Conservation (phyloP, 92 coral and sea anemone genomes). For the Pocillopora meandrina region DNA sequence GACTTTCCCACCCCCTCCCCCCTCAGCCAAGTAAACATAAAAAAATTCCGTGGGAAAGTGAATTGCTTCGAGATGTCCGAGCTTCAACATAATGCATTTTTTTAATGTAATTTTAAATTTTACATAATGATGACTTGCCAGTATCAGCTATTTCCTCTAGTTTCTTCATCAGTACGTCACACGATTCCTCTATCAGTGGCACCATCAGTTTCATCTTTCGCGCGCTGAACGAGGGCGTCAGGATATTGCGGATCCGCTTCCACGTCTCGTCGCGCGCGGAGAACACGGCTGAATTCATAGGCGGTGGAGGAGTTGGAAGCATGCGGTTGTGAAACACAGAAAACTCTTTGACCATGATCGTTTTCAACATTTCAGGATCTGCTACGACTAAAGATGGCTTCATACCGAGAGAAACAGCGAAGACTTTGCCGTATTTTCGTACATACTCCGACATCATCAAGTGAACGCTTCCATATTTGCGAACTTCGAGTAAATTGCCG, state of each 20-base stretch:
- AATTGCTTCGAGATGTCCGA: no score
- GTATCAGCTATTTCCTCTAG: slow-evolving; percentile 62
- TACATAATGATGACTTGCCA: slow-evolving; percentile 27
- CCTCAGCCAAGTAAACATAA: no score
- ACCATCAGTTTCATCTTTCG: slow-evolving; percentile 60
- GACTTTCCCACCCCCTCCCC: no score
- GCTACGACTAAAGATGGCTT: slow-evolving; percentile 67
- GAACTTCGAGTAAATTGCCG: slow-evolving; percentile 57
- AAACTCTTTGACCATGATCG: slow-evolving; percentile 60
- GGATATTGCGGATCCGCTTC: slow-evolving; percentile 63
- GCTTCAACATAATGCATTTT: no score
- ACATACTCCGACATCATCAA: slow-evolving; percentile 41
- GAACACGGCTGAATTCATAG: slow-evolving; percentile 30
- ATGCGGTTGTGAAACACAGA: slow-evolving; percentile 53
- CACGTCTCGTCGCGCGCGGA: slow-evolving; percentile 60
- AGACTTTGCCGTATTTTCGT: slow-evolving; percentile 60
- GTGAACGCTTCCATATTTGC: slow-evolving; percentile 62
- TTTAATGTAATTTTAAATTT: no score
- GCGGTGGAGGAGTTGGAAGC: slow-evolving; percentile 23
- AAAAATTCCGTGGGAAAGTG: no score
- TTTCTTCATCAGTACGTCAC: slow-evolving; percentile 52
- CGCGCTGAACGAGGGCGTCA: slow-evolving; percentile 59
- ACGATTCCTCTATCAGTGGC: slow-evolving; percentile 64
- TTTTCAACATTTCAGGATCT: slow-evolving; percentile 73
- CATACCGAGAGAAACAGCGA: slow-evolving; percentile 57